These are phyloP conservation scores for Lordiphosa stackelbergi DNA, from an alignment of 1,140 invertebrate species.

Conservation along the genomic window DNA sequence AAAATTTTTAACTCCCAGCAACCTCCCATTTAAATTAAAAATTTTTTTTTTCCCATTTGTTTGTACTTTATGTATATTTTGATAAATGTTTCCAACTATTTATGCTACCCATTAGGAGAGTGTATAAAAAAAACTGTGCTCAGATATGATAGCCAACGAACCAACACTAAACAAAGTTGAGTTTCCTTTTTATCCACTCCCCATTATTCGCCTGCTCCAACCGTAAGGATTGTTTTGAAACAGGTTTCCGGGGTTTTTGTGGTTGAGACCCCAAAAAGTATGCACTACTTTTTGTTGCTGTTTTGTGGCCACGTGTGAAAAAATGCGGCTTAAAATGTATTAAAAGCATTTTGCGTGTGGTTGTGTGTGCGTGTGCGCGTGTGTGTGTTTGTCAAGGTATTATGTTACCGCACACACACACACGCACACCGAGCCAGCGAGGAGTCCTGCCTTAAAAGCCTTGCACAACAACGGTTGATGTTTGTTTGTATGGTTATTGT, in stretches of 20 bases:
- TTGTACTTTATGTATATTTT: too few relatives aligned
- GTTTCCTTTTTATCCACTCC: constrained; percentile 5
- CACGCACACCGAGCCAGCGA: neutral
- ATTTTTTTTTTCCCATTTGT: too few relatives aligned
- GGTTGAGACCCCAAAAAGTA: constrained; percentile 15
- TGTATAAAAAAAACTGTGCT: constrained; percentile 7
- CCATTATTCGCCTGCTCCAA: neutral
- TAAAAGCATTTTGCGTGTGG: constrained; percentile 65
- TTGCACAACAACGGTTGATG: constrained; percentile 27
- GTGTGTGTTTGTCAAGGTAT: constrained; percentile 47
- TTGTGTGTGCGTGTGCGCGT: constrained; percentile 9
- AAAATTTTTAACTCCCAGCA: too few relatives aligned
- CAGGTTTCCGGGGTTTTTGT: constrained; percentile 13
- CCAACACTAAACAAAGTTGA: constrained; percentile 13
- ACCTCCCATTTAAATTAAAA: too few relatives aligned
- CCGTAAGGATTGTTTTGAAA: constrained; percentile 6
- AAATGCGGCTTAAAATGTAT: constrained; percentile 74
- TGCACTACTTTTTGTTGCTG: constrained; percentile 24
- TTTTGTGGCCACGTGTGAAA: constrained; percentile 71
- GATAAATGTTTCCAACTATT: too few relatives aligned
- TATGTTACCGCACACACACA: constrained; percentile 35
- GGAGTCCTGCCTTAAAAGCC: neutral
- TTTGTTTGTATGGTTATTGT: constrained; percentile 38
- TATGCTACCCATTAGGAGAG: neutral
- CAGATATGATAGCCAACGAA: constrained; percentile 6